phyloP scores from a whole-genome alignment of 2,113 vertebrate genomes.

The Echinops telfairi region DNA sequence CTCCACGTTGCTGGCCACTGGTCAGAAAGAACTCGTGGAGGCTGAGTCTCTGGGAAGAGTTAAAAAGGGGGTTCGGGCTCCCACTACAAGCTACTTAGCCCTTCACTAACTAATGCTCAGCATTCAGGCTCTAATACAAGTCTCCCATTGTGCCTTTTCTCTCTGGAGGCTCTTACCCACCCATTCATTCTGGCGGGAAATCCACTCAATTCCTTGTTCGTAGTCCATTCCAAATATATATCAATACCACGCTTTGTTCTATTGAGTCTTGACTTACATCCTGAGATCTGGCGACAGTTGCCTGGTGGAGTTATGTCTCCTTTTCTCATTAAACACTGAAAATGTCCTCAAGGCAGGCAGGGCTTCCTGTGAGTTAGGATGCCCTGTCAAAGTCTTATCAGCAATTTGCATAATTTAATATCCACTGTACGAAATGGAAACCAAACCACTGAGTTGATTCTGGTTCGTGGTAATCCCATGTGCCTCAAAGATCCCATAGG shows the following conservation, averaged over 20 bases:
- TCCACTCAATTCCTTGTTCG: background rate
- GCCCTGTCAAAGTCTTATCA: background rate
- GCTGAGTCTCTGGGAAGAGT: too few species aligned
- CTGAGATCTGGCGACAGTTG: background rate
- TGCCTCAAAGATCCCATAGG: background rate
- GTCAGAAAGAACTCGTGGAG: too few species aligned
- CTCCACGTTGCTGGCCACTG: too few species aligned
- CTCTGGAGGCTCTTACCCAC: background rate
- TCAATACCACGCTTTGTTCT: background rate
- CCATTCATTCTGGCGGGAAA: background rate
- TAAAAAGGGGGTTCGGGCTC: too few species aligned
- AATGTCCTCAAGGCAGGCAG: background rate
- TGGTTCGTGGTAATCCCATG: background rate
- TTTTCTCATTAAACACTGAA: background rate
- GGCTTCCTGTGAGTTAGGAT: background rate
- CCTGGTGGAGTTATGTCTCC: background rate
- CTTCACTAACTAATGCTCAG: too few species aligned
- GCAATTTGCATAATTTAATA: slow-evolving; percentile 4
- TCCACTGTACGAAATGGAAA: background rate
- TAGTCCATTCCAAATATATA: background rate
- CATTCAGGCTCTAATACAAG: too few species aligned
- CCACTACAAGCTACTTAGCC: too few species aligned
- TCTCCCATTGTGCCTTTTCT: background rate
- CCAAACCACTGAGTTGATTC: background rate
- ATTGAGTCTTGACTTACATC: background rate